A percentile compares a stretch with the other conserved stretches of the same genome.
phyloP scores from a whole-genome alignment of 1,140 invertebrate species.

The Subanguina moxae region DNA sequence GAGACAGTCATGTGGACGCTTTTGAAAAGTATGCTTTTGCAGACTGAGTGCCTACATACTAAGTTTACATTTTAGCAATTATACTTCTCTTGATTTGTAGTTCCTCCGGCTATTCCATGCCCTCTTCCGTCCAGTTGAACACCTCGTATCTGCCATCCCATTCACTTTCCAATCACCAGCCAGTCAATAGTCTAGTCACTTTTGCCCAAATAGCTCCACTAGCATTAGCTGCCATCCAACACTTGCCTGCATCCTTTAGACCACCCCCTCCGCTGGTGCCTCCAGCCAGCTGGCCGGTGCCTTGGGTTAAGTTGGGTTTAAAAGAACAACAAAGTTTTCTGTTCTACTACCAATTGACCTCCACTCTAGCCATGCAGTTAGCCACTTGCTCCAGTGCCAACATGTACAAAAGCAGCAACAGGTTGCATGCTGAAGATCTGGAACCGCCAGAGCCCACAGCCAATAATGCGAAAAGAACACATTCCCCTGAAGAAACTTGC shows the following conservation, averaged over 20 bases:
- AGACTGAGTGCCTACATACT: neutral
- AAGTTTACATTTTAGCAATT: neutral
- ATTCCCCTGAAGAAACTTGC: too few species aligned
- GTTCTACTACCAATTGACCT: constrained; percentile 1
- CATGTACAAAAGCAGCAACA: too few species aligned
- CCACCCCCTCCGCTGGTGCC: neutral
- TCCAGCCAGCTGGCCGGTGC: neutral
- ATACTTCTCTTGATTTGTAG: neutral
- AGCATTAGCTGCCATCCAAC: neutral
- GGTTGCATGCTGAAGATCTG: too few species aligned
- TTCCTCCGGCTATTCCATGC: neutral
- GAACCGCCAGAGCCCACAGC: too few species aligned
- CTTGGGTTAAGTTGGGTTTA: neutral
- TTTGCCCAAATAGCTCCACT: constrained; percentile 2
- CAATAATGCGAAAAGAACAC: too few species aligned
- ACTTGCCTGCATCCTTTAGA: neutral
- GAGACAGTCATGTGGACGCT: neutral
- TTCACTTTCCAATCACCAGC: neutral
- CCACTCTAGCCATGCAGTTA: too few species aligned
- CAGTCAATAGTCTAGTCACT: neutral
- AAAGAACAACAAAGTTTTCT: neutral
- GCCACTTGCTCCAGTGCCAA: too few species aligned
- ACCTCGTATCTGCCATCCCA: neutral
- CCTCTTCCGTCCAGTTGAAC: neutral
- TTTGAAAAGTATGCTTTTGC: neutral